Evolutionary conservation across 2,113 vertebrate genomes (phyloP).

Genomic region (Clupea harengus): DNA sequence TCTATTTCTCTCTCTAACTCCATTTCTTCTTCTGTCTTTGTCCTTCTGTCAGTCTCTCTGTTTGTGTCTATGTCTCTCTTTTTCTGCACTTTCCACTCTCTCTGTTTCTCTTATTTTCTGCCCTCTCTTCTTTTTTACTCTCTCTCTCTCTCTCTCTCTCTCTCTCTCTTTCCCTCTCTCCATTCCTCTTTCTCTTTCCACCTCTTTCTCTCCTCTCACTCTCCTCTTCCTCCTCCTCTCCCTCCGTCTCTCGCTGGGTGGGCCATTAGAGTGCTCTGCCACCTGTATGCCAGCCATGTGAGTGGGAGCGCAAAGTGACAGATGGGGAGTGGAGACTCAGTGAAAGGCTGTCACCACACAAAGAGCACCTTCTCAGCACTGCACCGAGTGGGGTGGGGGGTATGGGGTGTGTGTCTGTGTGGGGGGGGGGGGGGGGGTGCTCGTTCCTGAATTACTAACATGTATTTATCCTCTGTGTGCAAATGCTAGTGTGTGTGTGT

Average conservation of each 20-base stretch:
- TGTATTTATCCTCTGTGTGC: neutral
- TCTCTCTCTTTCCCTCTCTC: neutral
- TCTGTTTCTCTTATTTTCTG: neutral
- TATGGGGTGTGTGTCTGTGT: too few species aligned
- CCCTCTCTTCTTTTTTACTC: neutral
- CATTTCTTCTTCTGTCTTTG: too few species aligned
- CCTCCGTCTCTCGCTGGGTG: constrained; percentile 43
- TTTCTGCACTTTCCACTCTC: neutral
- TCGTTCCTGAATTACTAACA: neutral
- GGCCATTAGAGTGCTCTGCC: constrained; percentile 50
- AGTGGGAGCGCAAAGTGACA: constrained; percentile 16
- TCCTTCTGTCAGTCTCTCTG: neutral
- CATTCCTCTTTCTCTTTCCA: neutral
- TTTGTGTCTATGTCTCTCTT: neutral
- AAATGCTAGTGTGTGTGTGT: constrained; percentile 21
- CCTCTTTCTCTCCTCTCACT: neutral
- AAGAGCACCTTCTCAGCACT: neutral
- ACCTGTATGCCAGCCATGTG: constrained; percentile 45
- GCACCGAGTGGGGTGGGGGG: neutral
- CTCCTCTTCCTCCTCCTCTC: neutral
- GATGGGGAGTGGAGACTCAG: neutral
- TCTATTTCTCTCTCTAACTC: neutral
- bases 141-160: neutral
- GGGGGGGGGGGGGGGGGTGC: too few species aligned
- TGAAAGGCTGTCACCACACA: constrained; percentile 29